Conservation (phyloP, 2,797 vertebrate genomes). For the Anguilla pacifica region DNA sequence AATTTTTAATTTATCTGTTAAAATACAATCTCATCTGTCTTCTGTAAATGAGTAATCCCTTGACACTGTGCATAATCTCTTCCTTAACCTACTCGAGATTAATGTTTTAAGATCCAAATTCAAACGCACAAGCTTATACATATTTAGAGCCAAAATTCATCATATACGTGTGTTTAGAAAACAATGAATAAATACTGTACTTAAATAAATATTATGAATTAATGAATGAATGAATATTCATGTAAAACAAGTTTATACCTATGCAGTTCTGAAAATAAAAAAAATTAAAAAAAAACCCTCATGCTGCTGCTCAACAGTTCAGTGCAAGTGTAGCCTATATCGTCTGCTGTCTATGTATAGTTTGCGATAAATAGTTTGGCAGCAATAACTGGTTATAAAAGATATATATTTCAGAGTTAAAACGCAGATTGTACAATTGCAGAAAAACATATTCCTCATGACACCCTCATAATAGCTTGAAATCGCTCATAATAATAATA, state of each 20-base stretch:
- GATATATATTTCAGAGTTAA: not conserved
- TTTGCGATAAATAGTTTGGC: not conserved
- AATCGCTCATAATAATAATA: not conserved
- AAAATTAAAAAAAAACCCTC: not conserved
- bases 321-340: not conserved
- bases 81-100: constrained; percentile 62
- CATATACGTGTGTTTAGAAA: constrained; percentile 56
- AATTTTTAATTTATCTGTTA: constrained; percentile 43
- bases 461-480: not conserved
- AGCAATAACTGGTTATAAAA: not conserved
- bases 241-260: not conserved
- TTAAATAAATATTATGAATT: not conserved
- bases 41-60: constrained; percentile 54
- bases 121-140: not conserved
- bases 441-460: not conserved
- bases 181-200: constrained; percentile 60
- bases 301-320: not conserved
- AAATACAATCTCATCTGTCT: constrained; percentile 61
- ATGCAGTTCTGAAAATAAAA: not conserved
- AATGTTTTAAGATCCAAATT: constrained; percentile 56
- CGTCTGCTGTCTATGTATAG: not conserved
- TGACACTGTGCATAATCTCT: constrained; percentile 61
- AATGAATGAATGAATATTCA: not conserved
- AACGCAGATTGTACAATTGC: not conserved
- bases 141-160: constrained; percentile 46